A percentile compares a stretch with the other conserved stretches of the same genome.
Evolutionary conservation across 2,888 invertebrate genomes (phyloP).

Genomic region (Conus canariensis): DNA sequence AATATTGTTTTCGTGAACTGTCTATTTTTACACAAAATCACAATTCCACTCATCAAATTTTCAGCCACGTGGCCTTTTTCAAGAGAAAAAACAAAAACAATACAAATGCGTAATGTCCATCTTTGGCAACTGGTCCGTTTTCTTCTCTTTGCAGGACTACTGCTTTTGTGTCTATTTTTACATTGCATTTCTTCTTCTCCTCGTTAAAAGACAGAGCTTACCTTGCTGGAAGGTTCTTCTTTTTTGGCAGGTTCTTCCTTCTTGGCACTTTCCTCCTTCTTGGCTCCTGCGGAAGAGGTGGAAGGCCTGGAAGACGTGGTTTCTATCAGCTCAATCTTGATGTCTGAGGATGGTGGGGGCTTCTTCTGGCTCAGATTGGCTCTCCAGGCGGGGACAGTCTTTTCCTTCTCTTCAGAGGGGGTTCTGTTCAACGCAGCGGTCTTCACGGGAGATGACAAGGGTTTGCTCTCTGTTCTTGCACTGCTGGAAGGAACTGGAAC

Average conservation of each 20-base stretch:
- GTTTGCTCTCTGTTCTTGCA: constrained; percentile 12
- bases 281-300: background rate
- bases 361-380: constrained; percentile 54
- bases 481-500: background rate
- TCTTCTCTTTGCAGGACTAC: no score
- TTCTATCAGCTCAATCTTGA: constrained; percentile 73
- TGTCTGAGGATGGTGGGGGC: constrained; percentile 42
- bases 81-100: no score
- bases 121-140: no score
- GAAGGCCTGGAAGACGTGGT: constrained; percentile 45
- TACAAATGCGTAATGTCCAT: no score
- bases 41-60: no score
- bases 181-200: background rate
- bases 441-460: constrained; percentile 13
- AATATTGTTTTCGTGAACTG: no score
- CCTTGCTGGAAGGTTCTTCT: constrained; percentile 30
- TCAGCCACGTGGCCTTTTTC: no score
- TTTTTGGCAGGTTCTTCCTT: constrained; percentile 8
- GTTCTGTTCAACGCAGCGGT: constrained; percentile 39
- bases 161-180: no score
- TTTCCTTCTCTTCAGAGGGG: constrained; percentile 43
- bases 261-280: constrained; percentile 37
- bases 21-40: no score
- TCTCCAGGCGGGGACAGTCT: constrained; percentile 60
- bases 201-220: background rate